These are phyloP conservation scores for Alsophila aescularia DNA, from an alignment of 2,888 invertebrate genomes.

Conservation along the genomic window DNA sequence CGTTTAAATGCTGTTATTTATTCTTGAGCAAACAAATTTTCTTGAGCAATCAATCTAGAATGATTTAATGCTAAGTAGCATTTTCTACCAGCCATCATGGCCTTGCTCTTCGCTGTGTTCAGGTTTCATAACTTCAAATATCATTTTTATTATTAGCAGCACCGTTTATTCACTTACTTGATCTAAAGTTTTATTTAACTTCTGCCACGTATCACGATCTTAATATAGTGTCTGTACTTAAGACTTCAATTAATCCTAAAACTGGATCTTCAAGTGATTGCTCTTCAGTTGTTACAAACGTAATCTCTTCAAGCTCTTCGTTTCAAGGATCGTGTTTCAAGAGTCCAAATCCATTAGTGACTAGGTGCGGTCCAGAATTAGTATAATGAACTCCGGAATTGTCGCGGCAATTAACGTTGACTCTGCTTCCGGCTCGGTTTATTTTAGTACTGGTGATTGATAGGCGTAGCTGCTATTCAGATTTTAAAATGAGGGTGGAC, in stretches of 20 bases:
- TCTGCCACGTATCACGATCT: not conserved
- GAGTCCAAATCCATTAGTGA: constrained; percentile 46
- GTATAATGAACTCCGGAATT: constrained; percentile 61
- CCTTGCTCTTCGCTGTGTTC: too few species aligned
- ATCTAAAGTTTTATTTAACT: not conserved
- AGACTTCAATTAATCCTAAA: constrained; percentile 6
- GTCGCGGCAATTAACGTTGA: constrained; percentile 68
- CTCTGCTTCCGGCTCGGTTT: constrained; percentile 65
- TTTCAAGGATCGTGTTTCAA: constrained; percentile 32
- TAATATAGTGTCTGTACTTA: not conserved
- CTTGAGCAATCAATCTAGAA: too few species aligned
- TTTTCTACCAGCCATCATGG: too few species aligned
- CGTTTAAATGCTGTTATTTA: too few species aligned
- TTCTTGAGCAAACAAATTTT: too few species aligned
- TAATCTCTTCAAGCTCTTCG: constrained; percentile 36
- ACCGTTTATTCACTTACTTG: not conserved
- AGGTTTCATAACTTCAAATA: not conserved
- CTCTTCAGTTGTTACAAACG: constrained; percentile 11
- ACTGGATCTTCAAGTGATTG: constrained; percentile 17
- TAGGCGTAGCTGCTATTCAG: constrained; percentile 18
- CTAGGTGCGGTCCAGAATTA: constrained; percentile 64
- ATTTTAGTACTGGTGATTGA: constrained; percentile 44
- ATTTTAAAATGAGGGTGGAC: constrained; percentile 19
- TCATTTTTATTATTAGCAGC: not conserved
- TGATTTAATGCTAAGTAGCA: too few species aligned